A percentile compares a stretch with the other conserved stretches of the same genome.
Conservation (phyloP, 2,888 invertebrate species). For the Drosophila nigritarsus region DNA sequence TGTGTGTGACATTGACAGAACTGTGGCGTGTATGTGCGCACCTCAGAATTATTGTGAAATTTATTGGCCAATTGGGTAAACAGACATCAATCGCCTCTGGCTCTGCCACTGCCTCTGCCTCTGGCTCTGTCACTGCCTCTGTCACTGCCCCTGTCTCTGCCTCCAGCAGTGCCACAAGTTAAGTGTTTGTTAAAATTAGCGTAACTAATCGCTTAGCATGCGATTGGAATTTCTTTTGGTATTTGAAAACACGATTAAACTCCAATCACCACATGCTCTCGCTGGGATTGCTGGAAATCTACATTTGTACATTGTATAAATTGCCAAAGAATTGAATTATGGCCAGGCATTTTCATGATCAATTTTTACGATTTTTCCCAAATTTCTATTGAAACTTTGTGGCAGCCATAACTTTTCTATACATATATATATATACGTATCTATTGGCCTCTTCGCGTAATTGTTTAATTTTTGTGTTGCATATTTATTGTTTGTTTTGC, state of each 20-base stretch:
- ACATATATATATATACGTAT: not conserved
- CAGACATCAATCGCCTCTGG: constrained; percentile 42
- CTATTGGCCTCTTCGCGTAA: not conserved
- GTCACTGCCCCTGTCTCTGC: no score
- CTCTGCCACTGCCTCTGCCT: no score
- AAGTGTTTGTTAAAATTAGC: constrained; percentile 38
- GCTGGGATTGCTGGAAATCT: not conserved
- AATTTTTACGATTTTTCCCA: constrained; percentile 42
- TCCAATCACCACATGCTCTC: constrained; percentile 25
- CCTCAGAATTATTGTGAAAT: constrained; percentile 39
- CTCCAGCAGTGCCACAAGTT: not conserved
- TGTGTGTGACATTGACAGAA: constrained; percentile 17
- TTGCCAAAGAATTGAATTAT: constrained; percentile 63
- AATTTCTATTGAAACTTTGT: constrained; percentile 10
- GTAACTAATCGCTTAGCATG: constrained; percentile 50
- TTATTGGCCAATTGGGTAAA: constrained; percentile 47
- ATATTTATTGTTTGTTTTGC: constrained; percentile 37
- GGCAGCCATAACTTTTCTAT: not conserved
- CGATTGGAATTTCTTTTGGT: constrained; percentile 11
- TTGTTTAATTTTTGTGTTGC: constrained; percentile 36
- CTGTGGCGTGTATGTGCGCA: constrained; percentile 13
- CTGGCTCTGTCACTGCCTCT: no score
- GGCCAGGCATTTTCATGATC: constrained; percentile 34
- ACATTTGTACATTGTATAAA: constrained; percentile 27
- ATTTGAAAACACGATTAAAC: constrained; percentile 18